phyloP scores from a whole-genome alignment of 2,888 invertebrate species.

The Sylvicola fuscatus region DNA sequence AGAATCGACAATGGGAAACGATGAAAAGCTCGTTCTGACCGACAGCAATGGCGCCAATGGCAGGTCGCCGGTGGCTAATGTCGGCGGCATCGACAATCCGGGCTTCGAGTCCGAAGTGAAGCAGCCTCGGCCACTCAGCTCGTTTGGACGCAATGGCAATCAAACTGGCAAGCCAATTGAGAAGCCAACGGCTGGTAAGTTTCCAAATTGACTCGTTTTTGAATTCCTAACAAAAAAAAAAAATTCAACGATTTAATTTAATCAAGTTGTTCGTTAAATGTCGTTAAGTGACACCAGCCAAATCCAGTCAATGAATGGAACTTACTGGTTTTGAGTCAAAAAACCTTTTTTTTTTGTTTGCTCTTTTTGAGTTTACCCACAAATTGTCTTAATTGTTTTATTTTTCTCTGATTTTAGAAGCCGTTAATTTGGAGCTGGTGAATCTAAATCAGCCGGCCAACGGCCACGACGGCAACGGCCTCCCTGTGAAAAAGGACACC shows the following conservation, averaged over 20 bases:
- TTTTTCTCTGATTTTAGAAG: constrained; percentile 28
- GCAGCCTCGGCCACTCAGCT: constrained; percentile 9
- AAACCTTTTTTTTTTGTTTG: no score
- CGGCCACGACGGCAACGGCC: constrained; percentile 30
- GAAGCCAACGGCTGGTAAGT: not conserved
- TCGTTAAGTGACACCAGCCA: no score
- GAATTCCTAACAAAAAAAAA: no score
- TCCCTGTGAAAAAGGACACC: constrained; percentile 40
- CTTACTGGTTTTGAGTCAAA: no score
- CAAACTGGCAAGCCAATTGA: constrained; percentile 1
- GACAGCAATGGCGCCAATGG: constrained; percentile 11
- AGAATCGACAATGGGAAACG: constrained; percentile 19
- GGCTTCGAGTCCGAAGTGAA: constrained; percentile 8
- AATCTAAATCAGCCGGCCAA: constrained; percentile 43
- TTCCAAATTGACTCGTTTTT: not conserved
- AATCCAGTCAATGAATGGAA: no score
- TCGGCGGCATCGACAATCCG: constrained; percentile 10
- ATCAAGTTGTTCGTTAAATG: no score
- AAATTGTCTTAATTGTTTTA: not conserved
- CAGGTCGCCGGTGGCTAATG: no score
- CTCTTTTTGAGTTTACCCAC: not conserved
- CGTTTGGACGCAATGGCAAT: constrained; percentile 9
- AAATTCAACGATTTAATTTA: no score
- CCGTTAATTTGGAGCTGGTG: constrained; percentile 60
- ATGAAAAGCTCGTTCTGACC: constrained; percentile 15